Base-by-base conservation (phyloP, 2,797 vertebrate species). In the Anguilla marmorata region DNA sequence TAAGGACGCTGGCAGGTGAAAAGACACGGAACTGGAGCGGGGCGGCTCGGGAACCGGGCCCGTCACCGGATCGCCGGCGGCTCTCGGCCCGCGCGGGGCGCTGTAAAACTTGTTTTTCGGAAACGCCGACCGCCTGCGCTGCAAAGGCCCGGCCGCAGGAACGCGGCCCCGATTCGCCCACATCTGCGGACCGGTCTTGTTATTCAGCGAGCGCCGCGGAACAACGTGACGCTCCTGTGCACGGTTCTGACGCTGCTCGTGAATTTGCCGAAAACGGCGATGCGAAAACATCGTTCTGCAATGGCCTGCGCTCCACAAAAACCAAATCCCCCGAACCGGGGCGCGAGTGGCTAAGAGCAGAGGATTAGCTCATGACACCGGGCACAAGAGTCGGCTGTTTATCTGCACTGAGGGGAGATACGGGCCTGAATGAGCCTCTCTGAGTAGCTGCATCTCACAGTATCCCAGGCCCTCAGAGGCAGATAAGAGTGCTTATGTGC, bases 371-470 rank as follows among this genome's bases (percentile, higher is more conserved):
- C 45, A 82, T 12, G 19, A 50, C 45, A 48, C 41, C 4, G 16
- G 79, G 50, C n/a, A 5, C 37, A 54, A 27, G 14, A 83, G 45
- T 11, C 0, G 9, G 41, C n/a, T 33, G 14, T 58, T 54, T 58
- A 84, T 50, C 45, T 48, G 82, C 24, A 12, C 6, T 52, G 5
- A 7, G n/a, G 2, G 27, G 24, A 83, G 82, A 84, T 54, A 84
- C 24, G 4, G 50, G 19, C 33, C 24, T 33, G 5, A 45, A 37
- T 30, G 58, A 50, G 19, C 30, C 69, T 72, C 79, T 30, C 21
- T 37, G 7, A 19, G 41, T 54, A 11, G 85, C 89, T 86, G 85
- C 88, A 90, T 91, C 88, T 87, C 89, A 86, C 52, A 60, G 88
- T 87, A 88, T 48, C 87, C 82, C 85, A 4, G 85, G 89, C 76